phyloP scores from a whole-genome alignment of 2,113 vertebrate genomes.

The Petroica traversi region DNA sequence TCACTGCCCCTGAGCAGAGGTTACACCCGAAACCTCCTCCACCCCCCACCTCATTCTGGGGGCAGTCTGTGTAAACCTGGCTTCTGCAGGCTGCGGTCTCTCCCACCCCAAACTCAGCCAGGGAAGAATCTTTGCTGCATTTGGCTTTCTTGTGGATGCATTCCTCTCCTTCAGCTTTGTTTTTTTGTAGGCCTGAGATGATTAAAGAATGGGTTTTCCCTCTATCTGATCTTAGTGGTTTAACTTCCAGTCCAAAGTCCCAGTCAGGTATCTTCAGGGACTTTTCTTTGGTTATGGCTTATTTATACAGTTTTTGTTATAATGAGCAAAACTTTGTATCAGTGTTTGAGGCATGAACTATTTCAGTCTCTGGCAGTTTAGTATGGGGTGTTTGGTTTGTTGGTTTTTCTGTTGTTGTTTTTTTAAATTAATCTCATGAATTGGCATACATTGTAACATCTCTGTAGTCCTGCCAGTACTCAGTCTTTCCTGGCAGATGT shows the following conservation, averaged over 20 bases:
- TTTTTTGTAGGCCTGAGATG: background rate
- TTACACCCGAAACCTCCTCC: background rate
- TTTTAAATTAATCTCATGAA: background rate
- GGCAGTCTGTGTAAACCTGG: background rate
- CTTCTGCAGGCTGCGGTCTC: background rate
- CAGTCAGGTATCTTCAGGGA: background rate
- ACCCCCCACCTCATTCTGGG: accelerated
- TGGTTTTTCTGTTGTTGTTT: too few species aligned
- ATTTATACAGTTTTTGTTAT: background rate
- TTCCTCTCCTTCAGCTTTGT: background rate
- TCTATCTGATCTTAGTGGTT: background rate
- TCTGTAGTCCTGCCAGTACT: background rate
- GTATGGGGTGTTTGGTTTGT: accelerated
- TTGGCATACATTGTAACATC: background rate
- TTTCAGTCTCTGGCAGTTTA: background rate
- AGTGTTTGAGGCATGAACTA: background rate
- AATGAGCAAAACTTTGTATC: background rate
- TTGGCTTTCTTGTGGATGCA: background rate
- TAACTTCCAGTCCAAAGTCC: background rate
- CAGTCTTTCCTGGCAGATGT: background rate
- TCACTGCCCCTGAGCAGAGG: background rate
- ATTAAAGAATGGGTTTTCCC: background rate
- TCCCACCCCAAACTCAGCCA: background rate
- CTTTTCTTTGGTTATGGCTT: background rate
- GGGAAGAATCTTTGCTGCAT: background rate